A percentile compares a stretch with the other conserved stretches of the same genome.
These are phyloP conservation scores for Ascaphus truei DNA, from an alignment of 2,113 vertebrate genomes.

Conservation along the genomic window DNA sequence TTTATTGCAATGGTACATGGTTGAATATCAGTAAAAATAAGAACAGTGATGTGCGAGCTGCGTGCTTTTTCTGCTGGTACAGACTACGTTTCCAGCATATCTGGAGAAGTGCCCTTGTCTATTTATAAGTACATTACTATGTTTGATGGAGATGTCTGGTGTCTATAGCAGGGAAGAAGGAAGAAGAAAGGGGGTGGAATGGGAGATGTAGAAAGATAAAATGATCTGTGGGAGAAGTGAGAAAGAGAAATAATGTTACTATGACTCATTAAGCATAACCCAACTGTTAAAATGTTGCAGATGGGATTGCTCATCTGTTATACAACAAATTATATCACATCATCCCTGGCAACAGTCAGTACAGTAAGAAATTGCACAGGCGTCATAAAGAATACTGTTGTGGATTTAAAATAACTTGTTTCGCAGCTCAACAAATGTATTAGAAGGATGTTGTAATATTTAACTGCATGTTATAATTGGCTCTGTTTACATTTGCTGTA, in stretches of 20 bases:
- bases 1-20: neutral
- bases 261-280: slow-evolving; percentile 14
- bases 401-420: too few relatives aligned
- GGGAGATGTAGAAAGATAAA: neutral
- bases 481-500: too few relatives aligned
- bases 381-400: slow-evolving; percentile 9
- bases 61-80: neutral
- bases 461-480: too few relatives aligned
- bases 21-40: neutral
- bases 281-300: slow-evolving; percentile 5
- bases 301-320: slow-evolving; percentile 25
- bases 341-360: neutral
- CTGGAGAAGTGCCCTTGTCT: neutral
- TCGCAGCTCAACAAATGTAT: too few relatives aligned
- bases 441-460: too few relatives aligned
- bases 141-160: neutral
- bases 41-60: neutral
- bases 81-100: neutral
- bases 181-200: neutral
- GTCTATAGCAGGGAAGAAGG: neutral
- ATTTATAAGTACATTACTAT: neutral
- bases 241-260: neutral
- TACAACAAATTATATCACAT: slow-evolving; percentile 15
- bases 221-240: neutral
- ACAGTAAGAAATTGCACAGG: neutral